These are phyloP conservation scores for Caenorhabditis imperialis DNA, from an alignment of 2,888 invertebrate genomes.

Conservation along the genomic window DNA sequence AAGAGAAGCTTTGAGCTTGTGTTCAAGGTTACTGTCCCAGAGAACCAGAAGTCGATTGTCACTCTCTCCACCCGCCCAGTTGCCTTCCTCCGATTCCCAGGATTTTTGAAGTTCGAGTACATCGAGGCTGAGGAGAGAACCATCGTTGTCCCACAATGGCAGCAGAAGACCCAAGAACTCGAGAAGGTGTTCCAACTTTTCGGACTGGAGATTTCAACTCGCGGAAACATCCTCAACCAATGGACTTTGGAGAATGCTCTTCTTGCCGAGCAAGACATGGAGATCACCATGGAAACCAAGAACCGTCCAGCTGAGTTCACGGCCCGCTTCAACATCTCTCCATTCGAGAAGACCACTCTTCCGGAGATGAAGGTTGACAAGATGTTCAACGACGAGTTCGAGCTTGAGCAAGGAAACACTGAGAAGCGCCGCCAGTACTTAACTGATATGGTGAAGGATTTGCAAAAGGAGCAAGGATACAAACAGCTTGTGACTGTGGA, in stretches of 20 bases:
- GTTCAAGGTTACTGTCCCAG: conserved; percentile 30
- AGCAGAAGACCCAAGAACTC: conserved; percentile 45
- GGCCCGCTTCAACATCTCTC: conserved; percentile 25
- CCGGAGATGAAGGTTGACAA: conserved; percentile 48
- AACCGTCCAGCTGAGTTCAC: conserved; percentile 37
- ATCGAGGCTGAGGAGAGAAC: conserved; percentile 64
- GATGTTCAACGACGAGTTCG: conserved; percentile 58
- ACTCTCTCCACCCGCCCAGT: conserved; percentile 57
- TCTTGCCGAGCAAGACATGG: conserved; percentile 66
- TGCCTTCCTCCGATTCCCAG: conserved; percentile 57
- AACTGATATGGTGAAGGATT: conserved; percentile 42
- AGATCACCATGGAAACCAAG: conserved; percentile 48
- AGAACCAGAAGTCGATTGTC: conserved; percentile 53
- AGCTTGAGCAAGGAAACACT: conserved; percentile 17
- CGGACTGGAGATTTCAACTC: conserved; percentile 56
- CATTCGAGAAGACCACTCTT: conserved; percentile 21
- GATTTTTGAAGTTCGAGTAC: conserved; percentile 20
- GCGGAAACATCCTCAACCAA: conserved; percentile 53
- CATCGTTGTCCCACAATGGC: conserved; percentile 50
- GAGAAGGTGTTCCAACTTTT: conserved; percentile 35
- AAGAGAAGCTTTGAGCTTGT: conserved; percentile 38
- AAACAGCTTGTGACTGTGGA: conserved; percentile 32
- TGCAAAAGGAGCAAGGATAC: conserved; percentile 34
- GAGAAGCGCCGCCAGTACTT: conserved; percentile 49
- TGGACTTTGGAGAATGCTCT: conserved; percentile 46